Conservation (phyloP, 2,888 invertebrate genomes). For the Rhodophaea formosa region DNA sequence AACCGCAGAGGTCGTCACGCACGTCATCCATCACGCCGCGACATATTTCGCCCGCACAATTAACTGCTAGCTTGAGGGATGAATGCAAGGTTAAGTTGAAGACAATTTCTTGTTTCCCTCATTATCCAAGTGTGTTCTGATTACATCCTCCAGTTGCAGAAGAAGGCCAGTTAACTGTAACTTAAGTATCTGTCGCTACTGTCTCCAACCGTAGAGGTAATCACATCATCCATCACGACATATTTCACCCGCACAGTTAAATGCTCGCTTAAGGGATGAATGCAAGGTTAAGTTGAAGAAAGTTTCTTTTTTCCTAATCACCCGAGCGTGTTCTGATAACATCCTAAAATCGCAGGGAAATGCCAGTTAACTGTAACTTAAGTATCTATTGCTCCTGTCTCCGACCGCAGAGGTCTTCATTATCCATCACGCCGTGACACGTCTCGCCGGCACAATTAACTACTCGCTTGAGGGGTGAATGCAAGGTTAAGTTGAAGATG, state of each 20-base stretch:
- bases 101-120: background rate
- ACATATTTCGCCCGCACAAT: slow-evolving; percentile 32
- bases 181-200: no score
- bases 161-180: no score
- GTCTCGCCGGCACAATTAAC: slow-evolving; percentile 37
- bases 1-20: no score
- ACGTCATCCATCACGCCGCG: background rate
- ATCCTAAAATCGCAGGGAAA: no score
- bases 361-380: no score
- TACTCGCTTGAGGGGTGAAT: slow-evolving; percentile 29
- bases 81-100: slow-evolving; percentile 20
- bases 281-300: slow-evolving; percentile 17
- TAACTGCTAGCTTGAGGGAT: slow-evolving; percentile 34
- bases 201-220: no score
- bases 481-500: slow-evolving; percentile 17
- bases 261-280: slow-evolving; percentile 30
- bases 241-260: slow-evolving; percentile 36
- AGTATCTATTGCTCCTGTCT: no score
- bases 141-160: no score
- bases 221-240: background rate
- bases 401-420: no score
- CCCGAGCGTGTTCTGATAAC: no score
- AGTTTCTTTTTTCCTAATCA: background rate
- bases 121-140: no score
- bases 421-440: background rate